Percentiles rank a stretch among this genome's conserved stretches.
These are phyloP conservation scores for Lepilemur septentrionalis DNA, from an alignment of 2,797 vertebrate species.

Conservation along the genomic window DNA sequence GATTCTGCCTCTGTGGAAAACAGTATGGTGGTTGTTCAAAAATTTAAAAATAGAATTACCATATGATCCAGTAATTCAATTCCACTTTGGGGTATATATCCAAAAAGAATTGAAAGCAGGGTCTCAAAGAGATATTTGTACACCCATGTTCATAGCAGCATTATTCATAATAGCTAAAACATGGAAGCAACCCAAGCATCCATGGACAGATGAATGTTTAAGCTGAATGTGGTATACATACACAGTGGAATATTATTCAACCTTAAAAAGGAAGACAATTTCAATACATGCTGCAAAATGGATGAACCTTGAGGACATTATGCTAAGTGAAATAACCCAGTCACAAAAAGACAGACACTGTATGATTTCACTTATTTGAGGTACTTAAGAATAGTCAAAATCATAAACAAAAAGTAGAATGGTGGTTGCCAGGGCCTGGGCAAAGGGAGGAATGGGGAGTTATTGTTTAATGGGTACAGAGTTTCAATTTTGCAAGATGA, in stretches of 20 bases:
- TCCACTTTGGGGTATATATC: neutral
- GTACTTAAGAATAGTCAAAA: neutral
- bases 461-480: neutral
- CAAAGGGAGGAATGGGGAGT: neutral
- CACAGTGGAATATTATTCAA: neutral
- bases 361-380: neutral
- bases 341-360: neutral
- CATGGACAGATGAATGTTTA: neutral
- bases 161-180: neutral
- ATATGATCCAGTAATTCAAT: conserved; percentile 16
- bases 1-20: neutral
- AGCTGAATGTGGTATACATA: neutral
- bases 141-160: neutral
- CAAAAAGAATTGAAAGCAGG: neutral
- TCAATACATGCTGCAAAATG: neutral
- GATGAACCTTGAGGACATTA: neutral
- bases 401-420: neutral
- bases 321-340: neutral
- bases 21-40: neutral
- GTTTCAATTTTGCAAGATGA: neutral
- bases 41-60: conserved; percentile 27
- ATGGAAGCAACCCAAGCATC: neutral
- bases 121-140: neutral
- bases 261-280: neutral
- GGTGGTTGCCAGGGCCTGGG: neutral